phyloP scores from a whole-genome alignment of 2,797 vertebrate genomes.

The Gymnocypris eckloni region DNA sequence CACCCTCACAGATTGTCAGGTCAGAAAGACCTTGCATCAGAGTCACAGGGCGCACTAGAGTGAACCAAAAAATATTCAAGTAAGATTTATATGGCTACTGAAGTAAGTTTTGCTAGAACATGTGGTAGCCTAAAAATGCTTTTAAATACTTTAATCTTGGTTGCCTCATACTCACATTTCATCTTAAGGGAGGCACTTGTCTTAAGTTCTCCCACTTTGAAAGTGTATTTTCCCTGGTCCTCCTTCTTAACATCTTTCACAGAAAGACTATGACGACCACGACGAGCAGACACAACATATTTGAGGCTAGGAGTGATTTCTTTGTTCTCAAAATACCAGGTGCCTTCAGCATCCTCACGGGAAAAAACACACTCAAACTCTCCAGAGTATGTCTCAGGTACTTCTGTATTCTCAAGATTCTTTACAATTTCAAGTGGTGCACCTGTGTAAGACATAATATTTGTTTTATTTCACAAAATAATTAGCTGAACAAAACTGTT shows the following conservation, averaged over 20 bases:
- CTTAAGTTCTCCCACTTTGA: slow-evolving; percentile 85
- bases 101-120: neutral
- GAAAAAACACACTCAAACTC: slow-evolving; percentile 93
- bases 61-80: neutral
- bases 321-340: slow-evolving; percentile 89
- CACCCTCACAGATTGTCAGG: slow-evolving; percentile 94
- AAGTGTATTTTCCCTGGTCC: slow-evolving; percentile 95
- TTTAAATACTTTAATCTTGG: neutral
- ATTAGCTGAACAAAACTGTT: neutral
- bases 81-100: neutral
- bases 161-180: slow-evolving; percentile 82
- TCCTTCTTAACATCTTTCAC: slow-evolving; percentile 93
- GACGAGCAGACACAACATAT: slow-evolving; percentile 88
- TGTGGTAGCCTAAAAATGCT: neutral
- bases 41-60: slow-evolving; percentile 89
- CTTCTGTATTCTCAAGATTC: slow-evolving; percentile 89
- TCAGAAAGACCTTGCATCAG: slow-evolving; percentile 93
- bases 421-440: slow-evolving; percentile 88
- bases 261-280: slow-evolving; percentile 90
- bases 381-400: slow-evolving; percentile 90
- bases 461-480: neutral
- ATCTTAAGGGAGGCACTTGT: slow-evolving; percentile 92
- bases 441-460: slow-evolving; percentile 73
- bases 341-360: slow-evolving; percentile 92
- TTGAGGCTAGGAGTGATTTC: slow-evolving; percentile 86